Percentiles rank a stretch among this genome's conserved stretches.
These are phyloP conservation scores for Mythimna impura DNA, from an alignment of 2,888 invertebrate genomes.

Conservation along the genomic window DNA sequence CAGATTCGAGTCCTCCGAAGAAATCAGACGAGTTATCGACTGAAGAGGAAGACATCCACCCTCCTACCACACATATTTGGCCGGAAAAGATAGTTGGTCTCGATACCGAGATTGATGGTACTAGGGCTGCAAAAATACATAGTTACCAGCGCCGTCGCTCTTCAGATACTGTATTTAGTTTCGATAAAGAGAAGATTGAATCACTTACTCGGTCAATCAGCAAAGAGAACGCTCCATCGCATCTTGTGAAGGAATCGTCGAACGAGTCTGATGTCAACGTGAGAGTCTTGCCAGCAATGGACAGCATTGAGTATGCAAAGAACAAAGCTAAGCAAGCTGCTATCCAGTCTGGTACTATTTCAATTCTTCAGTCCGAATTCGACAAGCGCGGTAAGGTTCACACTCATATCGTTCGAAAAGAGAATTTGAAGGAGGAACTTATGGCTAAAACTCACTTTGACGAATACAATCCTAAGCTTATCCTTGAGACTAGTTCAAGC, in stretches of 20 bases:
- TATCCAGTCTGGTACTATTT: slow-evolving; percentile 84
- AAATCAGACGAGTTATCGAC: slow-evolving; percentile 87
- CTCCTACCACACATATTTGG: slow-evolving; percentile 89
- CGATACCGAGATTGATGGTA: slow-evolving; percentile 87
- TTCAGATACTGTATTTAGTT: slow-evolving; percentile 94
- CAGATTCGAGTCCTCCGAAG: slow-evolving; percentile 80
- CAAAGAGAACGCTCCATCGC: slow-evolving; percentile 81
- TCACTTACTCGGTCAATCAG: slow-evolving; percentile 91
- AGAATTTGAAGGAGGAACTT: slow-evolving; percentile 91
- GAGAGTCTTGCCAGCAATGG: slow-evolving; percentile 88
- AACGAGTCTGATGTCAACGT: slow-evolving; percentile 89
- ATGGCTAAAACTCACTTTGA: slow-evolving; percentile 93
- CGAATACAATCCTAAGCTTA: slow-evolving; percentile 93
- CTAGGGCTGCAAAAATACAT: slow-evolving; percentile 84
- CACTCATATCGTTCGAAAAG: slow-evolving; percentile 87
- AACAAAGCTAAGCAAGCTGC: slow-evolving; percentile 85
- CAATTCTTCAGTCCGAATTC: slow-evolving; percentile 91
- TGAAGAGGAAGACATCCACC: slow-evolving; percentile 88
- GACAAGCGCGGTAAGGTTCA: slow-evolving; percentile 89
- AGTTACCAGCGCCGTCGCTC: slow-evolving; percentile 92
- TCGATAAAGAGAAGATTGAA: slow-evolving; percentile 94
- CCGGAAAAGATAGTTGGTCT: slow-evolving; percentile 89
- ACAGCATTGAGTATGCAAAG: slow-evolving; percentile 90
- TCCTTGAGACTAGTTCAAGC: slow-evolving; percentile 89
- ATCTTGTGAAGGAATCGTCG: slow-evolving; percentile 87